These are phyloP conservation scores for Lutjanus campechanus DNA, from an alignment of 2,797 vertebrate species.

Conservation along the genomic window DNA sequence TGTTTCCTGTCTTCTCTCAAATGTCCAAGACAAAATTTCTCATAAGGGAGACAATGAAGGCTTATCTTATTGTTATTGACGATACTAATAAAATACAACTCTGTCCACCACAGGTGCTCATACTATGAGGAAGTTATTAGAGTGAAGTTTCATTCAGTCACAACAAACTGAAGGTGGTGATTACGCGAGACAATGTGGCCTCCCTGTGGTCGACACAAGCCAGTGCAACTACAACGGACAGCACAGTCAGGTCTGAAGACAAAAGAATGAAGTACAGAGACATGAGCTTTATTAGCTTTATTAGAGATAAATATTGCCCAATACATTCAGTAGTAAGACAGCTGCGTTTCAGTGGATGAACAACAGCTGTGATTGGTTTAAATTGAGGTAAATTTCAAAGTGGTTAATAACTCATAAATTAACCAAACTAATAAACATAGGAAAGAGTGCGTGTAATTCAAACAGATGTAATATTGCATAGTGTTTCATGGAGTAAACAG, in stretches of 20 bases:
- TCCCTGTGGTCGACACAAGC: conserved; percentile 7
- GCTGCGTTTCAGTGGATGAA: neutral
- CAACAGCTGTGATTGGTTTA: neutral
- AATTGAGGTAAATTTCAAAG: conserved; percentile 1
- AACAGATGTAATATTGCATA: neutral
- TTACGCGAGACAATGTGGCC: neutral
- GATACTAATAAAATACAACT: neutral
- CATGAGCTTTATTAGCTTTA: neutral
- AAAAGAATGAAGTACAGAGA: neutral
- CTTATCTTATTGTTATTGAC: neutral
- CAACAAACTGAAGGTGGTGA: neutral
- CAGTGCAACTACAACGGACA: neutral
- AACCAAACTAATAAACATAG: conserved; percentile 12
- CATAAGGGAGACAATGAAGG: too few species aligned
- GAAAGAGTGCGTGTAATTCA: neutral
- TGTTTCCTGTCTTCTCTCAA: too few species aligned
- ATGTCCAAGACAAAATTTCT: too few species aligned
- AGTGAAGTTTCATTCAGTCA: neutral
- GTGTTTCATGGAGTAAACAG: neutral
- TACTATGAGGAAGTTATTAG: neutral
- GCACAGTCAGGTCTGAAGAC: neutral
- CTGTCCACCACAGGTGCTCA: neutral
- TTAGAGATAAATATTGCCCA: neutral
- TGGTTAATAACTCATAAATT: neutral
- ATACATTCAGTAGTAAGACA: conserved; percentile 25